Evolutionary conservation across 2,797 vertebrate species (phyloP).

Genomic region (Chelon labrosus): DNA sequence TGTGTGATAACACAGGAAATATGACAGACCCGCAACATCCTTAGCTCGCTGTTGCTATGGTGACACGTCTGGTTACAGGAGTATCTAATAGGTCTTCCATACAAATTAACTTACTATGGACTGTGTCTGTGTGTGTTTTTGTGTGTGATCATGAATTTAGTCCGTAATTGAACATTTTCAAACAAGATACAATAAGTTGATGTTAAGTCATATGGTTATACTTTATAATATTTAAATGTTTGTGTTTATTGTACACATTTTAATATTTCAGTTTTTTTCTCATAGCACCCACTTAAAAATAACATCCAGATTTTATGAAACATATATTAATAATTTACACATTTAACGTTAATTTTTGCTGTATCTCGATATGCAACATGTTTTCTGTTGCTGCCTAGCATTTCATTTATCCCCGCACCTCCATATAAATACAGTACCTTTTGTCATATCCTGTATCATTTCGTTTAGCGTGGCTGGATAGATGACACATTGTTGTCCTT

Average conservation of each 20-base stretch:
- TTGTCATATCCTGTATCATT: not conserved
- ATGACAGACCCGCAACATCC: slow-evolving; percentile 67
- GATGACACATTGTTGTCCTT: not conserved
- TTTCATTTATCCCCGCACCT: not conserved
- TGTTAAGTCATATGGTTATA: not conserved
- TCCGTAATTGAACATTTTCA: not conserved
- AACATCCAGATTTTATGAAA: not conserved
- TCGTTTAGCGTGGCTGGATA: not conserved
- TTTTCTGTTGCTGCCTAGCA: not conserved
- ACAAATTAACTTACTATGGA: slow-evolving; percentile 56
- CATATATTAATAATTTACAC: not conserved
- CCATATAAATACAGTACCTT: not conserved
- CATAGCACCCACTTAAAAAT: not conserved
- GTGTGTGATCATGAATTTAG: not conserved
- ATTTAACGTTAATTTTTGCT: not conserved
- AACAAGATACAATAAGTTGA: not conserved
- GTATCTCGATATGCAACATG: not conserved
- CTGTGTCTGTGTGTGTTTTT: slow-evolving; percentile 4
- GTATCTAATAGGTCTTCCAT: slow-evolving; percentile 65
- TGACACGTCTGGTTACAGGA: slow-evolving; percentile 77
- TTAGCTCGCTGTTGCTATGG: slow-evolving; percentile 81
- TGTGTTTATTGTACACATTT: not conserved
- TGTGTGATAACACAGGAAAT: slow-evolving; percentile 70
- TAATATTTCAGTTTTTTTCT: not conserved
- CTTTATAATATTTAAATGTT: not conserved